Conservation (phyloP, 2,888 invertebrate species). For the Ceramica pisi region DNA sequence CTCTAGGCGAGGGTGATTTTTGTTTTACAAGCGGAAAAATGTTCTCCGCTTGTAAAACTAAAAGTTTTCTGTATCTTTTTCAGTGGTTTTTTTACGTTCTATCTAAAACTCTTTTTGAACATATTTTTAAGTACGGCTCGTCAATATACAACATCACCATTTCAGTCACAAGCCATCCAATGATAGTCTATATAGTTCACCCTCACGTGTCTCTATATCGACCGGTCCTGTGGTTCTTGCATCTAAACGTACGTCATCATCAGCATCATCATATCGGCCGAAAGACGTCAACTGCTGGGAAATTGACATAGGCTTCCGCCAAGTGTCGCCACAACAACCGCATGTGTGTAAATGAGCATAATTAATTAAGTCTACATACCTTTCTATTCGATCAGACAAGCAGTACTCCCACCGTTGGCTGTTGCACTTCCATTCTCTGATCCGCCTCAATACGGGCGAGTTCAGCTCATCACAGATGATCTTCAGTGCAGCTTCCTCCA, state of each 20-base stretch:
- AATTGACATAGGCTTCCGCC: too few relatives aligned
- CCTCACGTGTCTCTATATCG: too few relatives aligned
- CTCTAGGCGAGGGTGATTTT: not conserved
- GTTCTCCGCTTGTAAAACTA: too few relatives aligned
- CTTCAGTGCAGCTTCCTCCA: constrained; percentile 92
- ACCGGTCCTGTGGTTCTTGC: too few relatives aligned
- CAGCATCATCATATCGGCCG: too few relatives aligned
- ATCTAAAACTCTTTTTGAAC: too few relatives aligned
- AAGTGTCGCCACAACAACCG: too few relatives aligned
- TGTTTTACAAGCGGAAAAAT: not conserved
- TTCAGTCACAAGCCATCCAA: too few relatives aligned
- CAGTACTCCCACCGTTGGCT: constrained; percentile 93
- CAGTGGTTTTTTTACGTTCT: not conserved
- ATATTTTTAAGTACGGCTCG: not conserved
- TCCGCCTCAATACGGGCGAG: constrained; percentile 91
- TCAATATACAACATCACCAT: not conserved
- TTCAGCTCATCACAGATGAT: constrained; percentile 94
- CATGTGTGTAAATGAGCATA: too few relatives aligned
- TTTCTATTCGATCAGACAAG: constrained; percentile 76
- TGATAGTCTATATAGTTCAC: too few relatives aligned
- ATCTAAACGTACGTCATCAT: too few relatives aligned
- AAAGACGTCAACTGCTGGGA: too few relatives aligned
- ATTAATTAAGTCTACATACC: constrained; percentile 68
- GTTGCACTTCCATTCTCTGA: constrained; percentile 92
- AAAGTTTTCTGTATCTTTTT: not conserved